Evolutionary conservation across 2,888 invertebrate species (phyloP).

Genomic region (Azorinus chamasolen): DNA sequence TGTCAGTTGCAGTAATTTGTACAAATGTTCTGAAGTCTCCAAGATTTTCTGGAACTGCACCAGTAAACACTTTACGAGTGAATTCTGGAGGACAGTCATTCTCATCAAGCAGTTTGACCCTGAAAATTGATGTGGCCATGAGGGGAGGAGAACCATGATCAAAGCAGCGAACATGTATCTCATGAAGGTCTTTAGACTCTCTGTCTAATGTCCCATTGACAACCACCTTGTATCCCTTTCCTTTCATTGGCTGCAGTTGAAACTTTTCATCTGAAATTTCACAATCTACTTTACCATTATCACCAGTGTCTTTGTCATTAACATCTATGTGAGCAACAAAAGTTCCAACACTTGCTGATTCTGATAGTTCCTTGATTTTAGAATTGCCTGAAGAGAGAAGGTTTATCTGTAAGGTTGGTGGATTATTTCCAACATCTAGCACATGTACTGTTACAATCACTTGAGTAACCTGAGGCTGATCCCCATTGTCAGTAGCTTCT

Average conservation of each 20-base stretch:
- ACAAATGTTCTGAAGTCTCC: constrained; percentile 50
- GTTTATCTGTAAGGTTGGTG: constrained; percentile 89
- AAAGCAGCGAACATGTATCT: constrained; percentile 52
- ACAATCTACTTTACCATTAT: constrained; percentile 69
- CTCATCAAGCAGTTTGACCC: constrained; percentile 90
- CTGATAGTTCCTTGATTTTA: constrained; percentile 53
- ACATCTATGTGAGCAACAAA: constrained; percentile 68
- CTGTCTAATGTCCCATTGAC: constrained; percentile 55
- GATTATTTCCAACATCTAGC: constrained; percentile 96
- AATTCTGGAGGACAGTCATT: constrained; percentile 97
- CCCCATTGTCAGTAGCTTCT: constrained; percentile 62
- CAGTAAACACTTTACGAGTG: constrained; percentile 84
- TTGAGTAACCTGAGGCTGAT: constrained; percentile 61
- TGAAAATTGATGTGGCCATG: constrained; percentile 47
- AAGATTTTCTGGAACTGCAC: constrained; percentile 58
- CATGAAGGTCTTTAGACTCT: constrained; percentile 52
- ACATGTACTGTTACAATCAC: constrained; percentile 86
- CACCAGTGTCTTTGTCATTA: constrained; percentile 64
- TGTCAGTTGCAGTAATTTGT: constrained; percentile 58
- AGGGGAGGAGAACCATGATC: constrained; percentile 62
- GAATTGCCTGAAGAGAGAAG: constrained; percentile 55
- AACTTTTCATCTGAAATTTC: constrained; percentile 53
- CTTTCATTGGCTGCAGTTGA: constrained; percentile 54
- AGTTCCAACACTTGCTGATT: constrained; percentile 58
- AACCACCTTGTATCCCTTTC: constrained; percentile 63